Base-by-base conservation (phyloP, 2,113 vertebrate genomes). In the Glaucidium brasilianum region DNA sequence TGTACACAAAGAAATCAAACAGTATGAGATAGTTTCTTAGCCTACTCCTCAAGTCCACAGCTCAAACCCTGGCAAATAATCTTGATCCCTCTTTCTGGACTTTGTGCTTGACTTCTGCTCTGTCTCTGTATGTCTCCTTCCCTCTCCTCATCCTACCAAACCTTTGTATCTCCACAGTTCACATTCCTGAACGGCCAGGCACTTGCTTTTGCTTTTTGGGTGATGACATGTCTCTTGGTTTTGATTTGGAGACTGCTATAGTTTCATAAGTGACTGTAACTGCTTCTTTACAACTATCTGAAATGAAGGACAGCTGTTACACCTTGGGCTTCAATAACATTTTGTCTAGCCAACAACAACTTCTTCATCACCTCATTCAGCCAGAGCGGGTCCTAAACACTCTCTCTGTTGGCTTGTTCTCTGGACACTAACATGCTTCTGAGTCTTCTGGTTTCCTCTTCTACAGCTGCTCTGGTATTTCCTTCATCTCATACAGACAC, bases 161-260 rank as follows among this genome's bases (percentile, higher is more conserved):
- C 6, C 17, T 74, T 75, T 37, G 3, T 43, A 35, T 32, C 50
- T 53, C 35, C 37, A 37, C 10, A 45, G 3, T 87, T 71, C 50
- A 39, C 25, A 86, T 77, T 87, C 58, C 41, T 91, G 64, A 71
- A 55, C 32, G 60, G n/a, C 47, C 80, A 78, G 68, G 29, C n/a
- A 56, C 66, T 81, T 59, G 32, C 47, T 50, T 87, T 90, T 90
- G 52, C 32, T 49, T 71, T 92, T 60, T 53, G 60, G 80, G 89
- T 62, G 95, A 64, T 82, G 95, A 96, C 60, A 75, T 12, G 6
- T 78, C 74, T 52, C 69, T 81, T 87, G 60, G 47, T 35, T 82
- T 88, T 97, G 95, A 96, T 97, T 96, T 97, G 93, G 80, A 92
- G 89, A 10, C 94, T 96, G 93, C 49, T 92, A 75, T 12, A 92